phyloP scores from a whole-genome alignment of 2,888 invertebrate genomes.

The Prosapia bicincta region DNA sequence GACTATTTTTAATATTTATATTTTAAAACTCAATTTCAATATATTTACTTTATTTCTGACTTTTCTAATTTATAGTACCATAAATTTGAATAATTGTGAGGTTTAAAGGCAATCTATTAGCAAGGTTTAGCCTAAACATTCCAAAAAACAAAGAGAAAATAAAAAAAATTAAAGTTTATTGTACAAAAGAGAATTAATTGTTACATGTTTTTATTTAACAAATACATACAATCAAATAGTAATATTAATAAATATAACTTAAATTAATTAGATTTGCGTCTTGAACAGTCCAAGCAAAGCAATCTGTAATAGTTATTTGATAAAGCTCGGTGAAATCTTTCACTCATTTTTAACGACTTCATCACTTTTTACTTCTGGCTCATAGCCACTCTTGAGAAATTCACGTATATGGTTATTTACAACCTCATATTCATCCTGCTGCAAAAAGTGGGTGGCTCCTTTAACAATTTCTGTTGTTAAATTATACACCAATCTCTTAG shows the following conservation, averaged over 20 bases:
- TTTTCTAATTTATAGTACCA: too few species aligned
- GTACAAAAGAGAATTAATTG: background rate
- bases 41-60: too few species aligned
- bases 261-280: background rate
- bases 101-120: too few species aligned
- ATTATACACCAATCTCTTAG: conserved; percentile 43
- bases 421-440: conserved; percentile 54
- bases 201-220: background rate
- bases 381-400: conserved; percentile 43
- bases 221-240: background rate
- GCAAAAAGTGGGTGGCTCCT: conserved; percentile 53
- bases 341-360: background rate
- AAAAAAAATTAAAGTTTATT: background rate
- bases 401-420: conserved; percentile 53
- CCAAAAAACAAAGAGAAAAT: too few species aligned
- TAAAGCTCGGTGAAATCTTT: background rate
- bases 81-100: too few species aligned
- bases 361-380: conserved; percentile 5
- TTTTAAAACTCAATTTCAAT: too few species aligned
- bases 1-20: too few species aligned
- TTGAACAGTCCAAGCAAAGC: background rate
- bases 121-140: too few species aligned
- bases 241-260: background rate
- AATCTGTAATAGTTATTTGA: background rate
- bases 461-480: conserved; percentile 50